phyloP scores from a whole-genome alignment of 2,113 vertebrate genomes.

The Phylloscopus trochiloides region DNA sequence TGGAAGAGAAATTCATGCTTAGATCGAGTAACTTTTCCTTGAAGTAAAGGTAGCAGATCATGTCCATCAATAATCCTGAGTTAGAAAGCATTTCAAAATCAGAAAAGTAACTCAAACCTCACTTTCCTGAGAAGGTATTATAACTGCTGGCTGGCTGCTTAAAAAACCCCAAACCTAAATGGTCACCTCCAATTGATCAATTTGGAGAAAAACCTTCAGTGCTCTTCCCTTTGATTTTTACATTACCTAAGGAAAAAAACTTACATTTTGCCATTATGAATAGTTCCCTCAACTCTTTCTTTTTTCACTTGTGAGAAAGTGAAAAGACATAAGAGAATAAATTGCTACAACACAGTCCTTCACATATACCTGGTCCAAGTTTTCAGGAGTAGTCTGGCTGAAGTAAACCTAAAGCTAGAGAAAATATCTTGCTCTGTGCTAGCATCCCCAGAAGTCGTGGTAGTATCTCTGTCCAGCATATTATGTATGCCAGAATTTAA shows the following conservation, averaged over 20 bases:
- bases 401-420: neutral
- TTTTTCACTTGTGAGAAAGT: neutral
- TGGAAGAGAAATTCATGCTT: slow-evolving; percentile 90
- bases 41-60: slow-evolving; percentile 84
- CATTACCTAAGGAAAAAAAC: neutral
- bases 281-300: neutral
- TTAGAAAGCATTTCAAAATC: neutral
- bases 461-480: neutral
- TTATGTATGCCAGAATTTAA: neutral
- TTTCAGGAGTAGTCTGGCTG: neutral
- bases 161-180: neutral
- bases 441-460: neutral
- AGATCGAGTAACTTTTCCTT: slow-evolving; percentile 59
- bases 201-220: neutral
- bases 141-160: neutral
- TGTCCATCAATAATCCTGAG: slow-evolving; percentile 81
- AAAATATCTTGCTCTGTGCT: neutral
- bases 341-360: neutral
- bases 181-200: neutral
- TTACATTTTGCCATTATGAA: neutral
- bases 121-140: neutral
- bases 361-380: neutral
- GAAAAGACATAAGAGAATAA: neutral
- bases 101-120: neutral
- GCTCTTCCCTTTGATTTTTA: neutral